Conservation (phyloP, 2,113 vertebrate species). For the Pundamilia nyererei region DNA sequence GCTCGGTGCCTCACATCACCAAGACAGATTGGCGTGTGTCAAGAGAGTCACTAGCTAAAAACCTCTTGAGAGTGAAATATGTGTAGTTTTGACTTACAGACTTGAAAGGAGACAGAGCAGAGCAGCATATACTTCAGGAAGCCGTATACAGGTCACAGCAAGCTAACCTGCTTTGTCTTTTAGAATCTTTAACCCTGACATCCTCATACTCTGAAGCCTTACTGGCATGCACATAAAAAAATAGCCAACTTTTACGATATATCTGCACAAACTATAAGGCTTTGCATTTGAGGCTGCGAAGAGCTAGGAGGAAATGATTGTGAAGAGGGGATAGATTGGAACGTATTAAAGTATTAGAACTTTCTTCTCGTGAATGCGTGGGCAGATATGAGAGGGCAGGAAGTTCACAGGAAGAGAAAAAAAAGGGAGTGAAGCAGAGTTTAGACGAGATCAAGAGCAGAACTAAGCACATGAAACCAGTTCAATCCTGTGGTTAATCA, state of each 20-base stretch:
- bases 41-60: not conserved
- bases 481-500: not conserved
- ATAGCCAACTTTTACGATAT: not conserved
- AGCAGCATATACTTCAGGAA: not conserved
- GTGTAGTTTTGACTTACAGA: not conserved
- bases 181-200: constrained; percentile 24
- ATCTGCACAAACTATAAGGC: not conserved
- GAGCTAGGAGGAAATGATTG: not conserved
- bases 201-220: constrained; percentile 28
- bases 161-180: constrained; percentile 35
- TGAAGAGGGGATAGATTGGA: not conserved
- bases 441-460: not conserved
- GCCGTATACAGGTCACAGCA: constrained; percentile 19
- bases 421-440: not conserved
- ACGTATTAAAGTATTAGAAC: not conserved
- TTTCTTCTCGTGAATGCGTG: not conserved
- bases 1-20: not conserved
- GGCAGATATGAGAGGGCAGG: not conserved
- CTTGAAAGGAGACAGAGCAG: not conserved
- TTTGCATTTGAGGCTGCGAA: not conserved
- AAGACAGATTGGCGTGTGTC: not conserved
- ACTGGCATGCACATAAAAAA: constrained; percentile 4
- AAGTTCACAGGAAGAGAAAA: not conserved
- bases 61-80: not conserved
- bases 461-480: not conserved